Conservation (phyloP, 2,888 invertebrate genomes). For the Cancer borealis region DNA sequence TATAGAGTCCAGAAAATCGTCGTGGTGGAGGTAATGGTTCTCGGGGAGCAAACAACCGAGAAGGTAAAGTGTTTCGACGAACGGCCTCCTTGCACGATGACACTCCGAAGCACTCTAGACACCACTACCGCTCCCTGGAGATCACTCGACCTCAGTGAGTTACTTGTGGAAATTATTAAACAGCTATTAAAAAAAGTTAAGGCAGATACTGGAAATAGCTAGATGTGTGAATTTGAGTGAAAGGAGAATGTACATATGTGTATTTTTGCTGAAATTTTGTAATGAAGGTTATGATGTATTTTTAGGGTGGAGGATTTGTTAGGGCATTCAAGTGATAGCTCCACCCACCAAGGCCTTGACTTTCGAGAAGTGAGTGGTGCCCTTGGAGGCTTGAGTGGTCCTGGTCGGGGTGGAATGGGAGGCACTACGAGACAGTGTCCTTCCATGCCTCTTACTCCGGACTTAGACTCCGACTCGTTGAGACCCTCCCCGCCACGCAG, state of each 20-base stretch:
- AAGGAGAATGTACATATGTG: not conserved
- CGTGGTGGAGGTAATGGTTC: constrained; percentile 56
- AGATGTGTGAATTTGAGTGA: not conserved
- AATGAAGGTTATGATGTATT: not conserved
- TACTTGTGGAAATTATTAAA: not conserved
- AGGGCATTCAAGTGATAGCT: constrained; percentile 61
- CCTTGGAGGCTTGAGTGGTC: constrained; percentile 59
- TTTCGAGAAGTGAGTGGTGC: constrained; percentile 72
- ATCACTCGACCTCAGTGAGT: constrained; percentile 74
- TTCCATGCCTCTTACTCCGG: constrained; percentile 75
- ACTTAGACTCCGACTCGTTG: constrained; percentile 69
- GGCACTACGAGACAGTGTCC: constrained; percentile 68
- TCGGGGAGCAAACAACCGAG: constrained; percentile 57
- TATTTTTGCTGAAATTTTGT: not conserved
- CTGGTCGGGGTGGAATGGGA: constrained; percentile 64
- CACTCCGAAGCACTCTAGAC: constrained; percentile 62
- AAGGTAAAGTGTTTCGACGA: constrained; percentile 69
- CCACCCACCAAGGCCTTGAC: constrained; percentile 72
- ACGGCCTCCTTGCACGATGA: constrained; percentile 74
- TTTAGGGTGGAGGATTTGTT: constrained; percentile 74
- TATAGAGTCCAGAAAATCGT: constrained; percentile 72
- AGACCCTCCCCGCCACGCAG: constrained; percentile 76
- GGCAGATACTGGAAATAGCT: not conserved
- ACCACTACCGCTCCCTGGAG: constrained; percentile 75
- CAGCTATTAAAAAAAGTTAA: not conserved